phyloP scores from a whole-genome alignment of 2,888 invertebrate genomes.

The Nomada goodeniana region DNA sequence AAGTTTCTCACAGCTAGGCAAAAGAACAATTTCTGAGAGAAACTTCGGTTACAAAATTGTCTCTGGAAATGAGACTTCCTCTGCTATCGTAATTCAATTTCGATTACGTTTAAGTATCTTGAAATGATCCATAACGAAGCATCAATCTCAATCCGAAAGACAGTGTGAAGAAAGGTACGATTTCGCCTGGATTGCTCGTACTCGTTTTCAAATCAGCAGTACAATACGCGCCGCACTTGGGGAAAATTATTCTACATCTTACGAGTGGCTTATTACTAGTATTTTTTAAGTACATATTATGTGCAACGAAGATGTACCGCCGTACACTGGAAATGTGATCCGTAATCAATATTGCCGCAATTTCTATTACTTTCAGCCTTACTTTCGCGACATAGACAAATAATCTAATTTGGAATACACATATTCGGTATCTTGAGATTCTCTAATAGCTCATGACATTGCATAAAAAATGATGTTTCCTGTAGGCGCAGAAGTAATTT shows the following conservation, averaged over 20 bases:
- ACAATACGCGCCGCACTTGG: constrained; percentile 9
- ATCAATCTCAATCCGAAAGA: constrained; percentile 44
- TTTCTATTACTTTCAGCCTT: constrained; percentile 27
- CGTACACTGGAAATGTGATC: neutral
- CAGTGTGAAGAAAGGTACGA: constrained; percentile 37
- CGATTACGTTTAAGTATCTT: constrained; percentile 29
- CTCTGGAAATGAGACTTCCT: constrained; percentile 7
- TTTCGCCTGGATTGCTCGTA: constrained; percentile 29
- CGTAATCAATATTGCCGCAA: neutral
- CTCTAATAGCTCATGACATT: too few relatives aligned
- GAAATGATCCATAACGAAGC: constrained; percentile 33
- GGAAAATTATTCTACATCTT: constrained; percentile 18
- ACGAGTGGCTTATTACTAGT: constrained; percentile 12
- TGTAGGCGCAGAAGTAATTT: too few relatives aligned
- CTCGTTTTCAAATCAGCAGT: constrained; percentile 10
- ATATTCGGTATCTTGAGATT: too few relatives aligned
- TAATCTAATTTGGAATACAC: neutral
- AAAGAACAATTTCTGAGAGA: neutral
- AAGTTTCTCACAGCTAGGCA: neutral
- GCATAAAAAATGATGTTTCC: too few relatives aligned
- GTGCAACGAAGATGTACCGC: neutral
- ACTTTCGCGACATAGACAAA: constrained; percentile 8
- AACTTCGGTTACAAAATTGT: neutral
- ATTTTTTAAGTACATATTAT: constrained; percentile 12
- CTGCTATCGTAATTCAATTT: constrained; percentile 35